Conservation (phyloP, 1,140 invertebrate species). For the Lordiphosa clarofinis region DNA sequence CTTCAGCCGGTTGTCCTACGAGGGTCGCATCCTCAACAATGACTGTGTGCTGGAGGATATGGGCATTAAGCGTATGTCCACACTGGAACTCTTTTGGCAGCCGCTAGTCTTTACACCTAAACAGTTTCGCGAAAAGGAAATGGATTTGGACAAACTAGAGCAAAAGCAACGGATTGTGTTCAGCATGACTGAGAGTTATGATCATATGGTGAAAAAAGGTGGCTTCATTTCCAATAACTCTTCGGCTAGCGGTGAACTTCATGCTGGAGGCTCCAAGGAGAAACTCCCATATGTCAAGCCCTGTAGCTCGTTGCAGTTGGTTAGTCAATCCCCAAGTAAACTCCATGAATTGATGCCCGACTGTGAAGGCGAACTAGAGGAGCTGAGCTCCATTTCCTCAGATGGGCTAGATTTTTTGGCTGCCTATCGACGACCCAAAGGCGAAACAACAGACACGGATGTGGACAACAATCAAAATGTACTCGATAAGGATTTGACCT, state of each 20-base stretch:
- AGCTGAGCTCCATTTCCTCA: constrained; percentile 12
- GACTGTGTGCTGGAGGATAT: constrained; percentile 41
- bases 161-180: constrained; percentile 14
- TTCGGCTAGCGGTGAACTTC: not conserved
- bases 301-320: not conserved
- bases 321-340: constrained; percentile 4
- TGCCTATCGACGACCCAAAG: constrained; percentile 25
- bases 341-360: not conserved
- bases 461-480: too few species aligned
- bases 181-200: constrained; percentile 15
- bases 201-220: constrained; percentile 14
- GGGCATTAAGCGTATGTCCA: constrained; percentile 52
- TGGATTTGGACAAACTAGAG: constrained; percentile 44
- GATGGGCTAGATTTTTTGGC: constrained; percentile 47
- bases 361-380: constrained; percentile 18
- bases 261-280: too few species aligned
- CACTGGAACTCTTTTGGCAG: constrained; percentile 51
- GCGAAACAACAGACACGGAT: not conserved
- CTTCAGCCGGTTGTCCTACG: constrained; percentile 57
- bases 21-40: constrained; percentile 42
- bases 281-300: not conserved
- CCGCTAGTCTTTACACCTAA: constrained; percentile 50
- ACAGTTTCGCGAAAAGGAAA: constrained; percentile 45
- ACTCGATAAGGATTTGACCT: not conserved
- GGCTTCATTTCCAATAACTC: not conserved